A percentile compares a stretch with the other conserved stretches of the same genome.
phyloP scores from a whole-genome alignment of 2,797 vertebrate genomes.

The Tarsius wallacei region DNA sequence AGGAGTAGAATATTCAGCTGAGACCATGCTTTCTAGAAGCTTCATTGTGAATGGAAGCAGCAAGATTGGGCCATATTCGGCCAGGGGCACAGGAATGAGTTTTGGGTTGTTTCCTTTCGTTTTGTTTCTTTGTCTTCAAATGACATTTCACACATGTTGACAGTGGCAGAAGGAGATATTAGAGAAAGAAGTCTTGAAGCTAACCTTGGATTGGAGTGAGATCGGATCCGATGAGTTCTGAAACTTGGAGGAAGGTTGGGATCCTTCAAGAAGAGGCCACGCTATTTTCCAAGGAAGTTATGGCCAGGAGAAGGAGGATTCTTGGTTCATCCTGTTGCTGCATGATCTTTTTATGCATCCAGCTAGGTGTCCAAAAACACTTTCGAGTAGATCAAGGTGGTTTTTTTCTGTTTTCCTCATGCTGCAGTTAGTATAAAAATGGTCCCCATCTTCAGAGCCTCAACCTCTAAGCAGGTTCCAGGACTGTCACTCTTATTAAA shows the following conservation, averaged over 20 bases:
- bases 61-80: not conserved
- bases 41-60: too few relatives aligned
- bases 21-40: not conserved
- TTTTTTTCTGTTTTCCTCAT: not conserved
- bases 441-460: too few relatives aligned
- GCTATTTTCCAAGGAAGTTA: too few relatives aligned
- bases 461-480: not conserved
- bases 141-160: not conserved
- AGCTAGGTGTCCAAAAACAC: accelerated
- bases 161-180: not conserved
- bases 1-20: not conserved
- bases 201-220: not conserved
- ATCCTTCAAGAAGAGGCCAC: too few relatives aligned
- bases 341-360: too few relatives aligned
- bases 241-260: too few relatives aligned
- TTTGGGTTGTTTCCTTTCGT: not conserved
- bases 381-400: accelerated
- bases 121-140: not conserved
- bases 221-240: not conserved
- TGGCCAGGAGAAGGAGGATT: accelerated
- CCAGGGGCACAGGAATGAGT: not conserved
- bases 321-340: not conserved
- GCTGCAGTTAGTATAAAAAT: not conserved
- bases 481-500: too few relatives aligned
- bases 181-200: not conserved